phyloP scores from a whole-genome alignment of 2,888 invertebrate genomes.

The Tetragonula carbonaria region DNA sequence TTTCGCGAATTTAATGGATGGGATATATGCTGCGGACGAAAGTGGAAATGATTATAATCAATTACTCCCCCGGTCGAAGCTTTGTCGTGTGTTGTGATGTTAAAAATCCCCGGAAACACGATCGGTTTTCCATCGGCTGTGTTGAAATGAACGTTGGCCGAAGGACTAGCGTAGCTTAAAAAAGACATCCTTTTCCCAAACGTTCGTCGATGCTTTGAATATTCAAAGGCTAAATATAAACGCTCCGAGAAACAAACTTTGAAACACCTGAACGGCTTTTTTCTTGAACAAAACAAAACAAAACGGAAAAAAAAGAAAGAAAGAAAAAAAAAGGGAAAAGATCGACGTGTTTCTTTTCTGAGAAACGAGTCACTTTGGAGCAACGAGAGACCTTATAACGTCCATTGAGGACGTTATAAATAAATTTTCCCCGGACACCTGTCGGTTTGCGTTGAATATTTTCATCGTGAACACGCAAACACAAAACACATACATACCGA shows the following conservation, averaged over 20 bases:
- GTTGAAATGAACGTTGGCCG: not conserved
- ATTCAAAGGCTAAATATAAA: not conserved
- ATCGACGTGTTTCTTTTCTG: not conserved
- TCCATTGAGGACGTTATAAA: not conserved
- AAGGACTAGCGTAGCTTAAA: not conserved
- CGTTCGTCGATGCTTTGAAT: not conserved
- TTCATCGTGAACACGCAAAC: not conserved
- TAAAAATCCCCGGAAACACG: slow-evolving; percentile 12
- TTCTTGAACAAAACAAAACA: not conserved
- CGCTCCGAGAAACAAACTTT: not conserved
- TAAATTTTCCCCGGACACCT: not conserved
- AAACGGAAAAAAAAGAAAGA: no score
- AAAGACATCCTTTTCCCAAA: not conserved
- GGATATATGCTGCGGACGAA: not conserved
- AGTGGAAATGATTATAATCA: not conserved
- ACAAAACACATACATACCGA: not conserved
- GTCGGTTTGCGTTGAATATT: not conserved
- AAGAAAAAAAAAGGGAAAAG: no score
- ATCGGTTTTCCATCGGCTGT: slow-evolving; percentile 4
- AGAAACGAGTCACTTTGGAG: not conserved
- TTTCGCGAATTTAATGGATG: slow-evolving; percentile 13
- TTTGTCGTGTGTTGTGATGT: not conserved
- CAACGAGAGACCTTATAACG: not conserved
- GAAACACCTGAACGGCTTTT: not conserved
- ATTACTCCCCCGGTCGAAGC: not conserved